Base-by-base conservation (phyloP, 1,140 invertebrate species). In the Danaus plexippus region DNA sequence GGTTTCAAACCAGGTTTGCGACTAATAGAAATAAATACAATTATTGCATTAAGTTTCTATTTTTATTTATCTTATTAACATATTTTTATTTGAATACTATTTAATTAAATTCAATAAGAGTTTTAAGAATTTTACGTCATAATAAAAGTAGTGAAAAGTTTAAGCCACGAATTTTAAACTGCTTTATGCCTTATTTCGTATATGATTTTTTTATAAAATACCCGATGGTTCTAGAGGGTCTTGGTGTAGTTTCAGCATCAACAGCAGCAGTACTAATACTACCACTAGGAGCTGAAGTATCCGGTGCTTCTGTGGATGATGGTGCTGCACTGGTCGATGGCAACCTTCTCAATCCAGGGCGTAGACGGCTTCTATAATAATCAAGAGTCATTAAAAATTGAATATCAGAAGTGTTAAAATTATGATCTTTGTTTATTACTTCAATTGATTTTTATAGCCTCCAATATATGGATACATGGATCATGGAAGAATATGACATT, bases 181-280 rank as follows among this genome's bases (percentile, higher is more conserved):
- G 22, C 22, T 32, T 32, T 32, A 32, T 32, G 22, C 22, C 22
- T 32, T 7, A 32, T 32, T 32, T 32, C 22, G 7, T 32, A 6
- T 32, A 32, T 6, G 5, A 32, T 2, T 32, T 32, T 32, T 32
- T 32, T 32, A 15, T 15, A 15, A 32, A 32, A 32, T 32, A 82
- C 80, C 73, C 78, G 54, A 81, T 76, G 54, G 72, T 72, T 50
- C 80, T 81, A 41, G 66, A 63, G 3, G 80, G 75, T 0, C 67
- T 69, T 9, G 73, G 71, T 2, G 82, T 85, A 11, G 82, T 83
- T 54, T 85, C 81, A 2, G 57, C 61, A 61, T 83, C 81, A 40
- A 64, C 77, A 6, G 77, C 75, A 0, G 48, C 58, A 9, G 57
- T 41, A 44, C 52, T 64, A 6, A 46, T 54, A 22, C 55, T 60